These are phyloP conservation scores for Mungos mungo DNA, from an alignment of 2,113 vertebrate species.

Conservation along the genomic window DNA sequence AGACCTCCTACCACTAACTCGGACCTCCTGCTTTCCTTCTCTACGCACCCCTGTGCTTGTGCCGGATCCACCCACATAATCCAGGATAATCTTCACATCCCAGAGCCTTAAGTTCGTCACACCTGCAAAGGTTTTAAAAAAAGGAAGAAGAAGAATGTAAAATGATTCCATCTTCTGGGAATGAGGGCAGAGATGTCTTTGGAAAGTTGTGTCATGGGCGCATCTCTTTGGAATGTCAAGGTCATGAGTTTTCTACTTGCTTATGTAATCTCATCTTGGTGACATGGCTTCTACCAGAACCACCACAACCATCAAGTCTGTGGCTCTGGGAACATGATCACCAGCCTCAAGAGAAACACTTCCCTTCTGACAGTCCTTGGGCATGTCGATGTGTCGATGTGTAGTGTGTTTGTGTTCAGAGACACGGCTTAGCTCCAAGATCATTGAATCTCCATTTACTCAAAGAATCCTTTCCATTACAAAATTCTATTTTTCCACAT, in stretches of 20 bases:
- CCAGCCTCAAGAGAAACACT: background rate
- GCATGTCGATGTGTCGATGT: too few relatives aligned
- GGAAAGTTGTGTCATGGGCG: background rate
- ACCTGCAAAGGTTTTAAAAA: background rate
- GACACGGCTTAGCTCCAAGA: background rate
- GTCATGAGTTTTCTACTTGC: background rate
- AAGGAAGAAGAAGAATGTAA: too few relatives aligned
- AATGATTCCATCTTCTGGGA: background rate
- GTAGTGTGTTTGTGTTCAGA: background rate
- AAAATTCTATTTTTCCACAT: background rate
- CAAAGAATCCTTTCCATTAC: background rate
- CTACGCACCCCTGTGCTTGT: too few relatives aligned
- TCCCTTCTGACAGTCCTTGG: background rate
- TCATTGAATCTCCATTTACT: background rate
- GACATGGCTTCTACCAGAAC: background rate
- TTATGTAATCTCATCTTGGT: background rate
- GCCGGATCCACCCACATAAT: background rate
- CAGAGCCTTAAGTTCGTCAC: background rate
- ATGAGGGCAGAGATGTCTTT: background rate
- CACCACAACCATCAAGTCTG: too few relatives aligned
- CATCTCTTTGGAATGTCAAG: fast-evolving
- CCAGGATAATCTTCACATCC: too few relatives aligned
- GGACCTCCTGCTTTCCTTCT: background rate
- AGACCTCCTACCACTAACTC: background rate
- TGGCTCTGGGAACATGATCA: background rate